Base-by-base conservation (phyloP, 2,888 invertebrate species). In the Dynastes maya region DNA sequence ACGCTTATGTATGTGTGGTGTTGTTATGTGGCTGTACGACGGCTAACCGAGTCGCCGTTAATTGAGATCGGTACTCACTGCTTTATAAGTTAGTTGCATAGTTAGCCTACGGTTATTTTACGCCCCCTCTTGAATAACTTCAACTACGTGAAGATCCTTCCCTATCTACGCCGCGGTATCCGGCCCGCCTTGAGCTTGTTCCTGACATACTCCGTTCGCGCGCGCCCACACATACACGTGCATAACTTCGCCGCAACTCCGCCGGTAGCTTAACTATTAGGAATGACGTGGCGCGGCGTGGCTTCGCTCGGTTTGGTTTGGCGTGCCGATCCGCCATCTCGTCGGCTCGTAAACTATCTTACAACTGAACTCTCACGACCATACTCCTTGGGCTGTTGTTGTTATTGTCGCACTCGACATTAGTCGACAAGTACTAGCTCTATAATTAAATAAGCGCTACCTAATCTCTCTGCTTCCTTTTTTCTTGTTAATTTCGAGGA, bases 91-190 rank as follows among this genome's bases (percentile, higher is more conserved):
- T 72, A 45, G 45, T 45, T 72, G 55, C 22, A 29, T 40, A 27
- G 45, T 40, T 58, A 58, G 61, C 72, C 61, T 72, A 45, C 58
- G 72, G 58, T 40, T 72, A 72, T 58, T 72, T 58, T 40, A 45
- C 58, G 72, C 61, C 72, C 55, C 11, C 45, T 58, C 58, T 58
- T 22, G 72, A 72, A 72, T 72, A 72, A 72, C 72, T 72, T 40
- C 11, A 32, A 32, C 63, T 49, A 67, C 45, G 22, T 51, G 58
- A 72, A 58, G 45, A 45, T 45, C 45, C 45, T 45, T 61, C 72
- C 58, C 72, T 6, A 16, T 53, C 70, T 16, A 32, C 13, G 63
- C 27, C 40, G 37, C 8, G 32, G n/a, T 13, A 37, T 32, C 13
- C 40, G 32, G 32, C 2, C 16, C 40, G n/a, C 6, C 13, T 4